A percentile compares a stretch with the other conserved stretches of the same genome.
phyloP scores from a whole-genome alignment of 2,797 vertebrate genomes.

The Micrastur ruficollis region DNA sequence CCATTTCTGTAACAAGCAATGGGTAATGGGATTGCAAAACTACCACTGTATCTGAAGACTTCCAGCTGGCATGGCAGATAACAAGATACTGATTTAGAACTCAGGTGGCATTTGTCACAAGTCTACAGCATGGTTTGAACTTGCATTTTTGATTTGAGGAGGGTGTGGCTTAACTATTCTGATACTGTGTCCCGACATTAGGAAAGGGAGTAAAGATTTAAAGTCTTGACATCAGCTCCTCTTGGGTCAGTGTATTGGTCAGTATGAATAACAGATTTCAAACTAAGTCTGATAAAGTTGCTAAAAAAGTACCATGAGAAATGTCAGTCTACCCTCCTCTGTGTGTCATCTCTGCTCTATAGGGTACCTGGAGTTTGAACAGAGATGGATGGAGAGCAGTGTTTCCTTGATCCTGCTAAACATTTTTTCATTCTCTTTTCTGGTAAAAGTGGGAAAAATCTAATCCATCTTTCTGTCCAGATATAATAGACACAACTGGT shows the following conservation, averaged over 20 bases:
- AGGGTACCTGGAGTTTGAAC: not conserved
- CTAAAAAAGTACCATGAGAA: not conserved
- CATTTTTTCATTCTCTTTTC: not conserved
- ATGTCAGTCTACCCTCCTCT: not conserved
- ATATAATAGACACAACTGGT: slow-evolving; percentile 25
- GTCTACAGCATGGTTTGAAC: not conserved
- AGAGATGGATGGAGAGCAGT: not conserved
- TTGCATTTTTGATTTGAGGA: not conserved
- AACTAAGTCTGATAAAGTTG: not conserved
- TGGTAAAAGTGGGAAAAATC: not conserved
- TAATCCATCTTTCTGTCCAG: slow-evolving; percentile 9
- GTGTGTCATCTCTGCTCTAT: not conserved
- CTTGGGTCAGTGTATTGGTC: not conserved
- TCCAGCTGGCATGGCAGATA: rapidly evolving
- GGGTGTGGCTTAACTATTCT: not conserved
- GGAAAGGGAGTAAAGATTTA: not conserved
- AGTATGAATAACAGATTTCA: not conserved
- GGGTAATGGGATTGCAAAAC: not conserved
- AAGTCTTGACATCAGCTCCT: not conserved
- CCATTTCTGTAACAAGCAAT: not conserved
- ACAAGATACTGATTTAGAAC: not conserved
- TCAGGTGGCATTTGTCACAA: not conserved
- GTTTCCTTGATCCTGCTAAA: slow-evolving; percentile 7
- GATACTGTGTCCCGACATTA: not conserved
- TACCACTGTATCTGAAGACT: not conserved